Conservation (phyloP, 1,140 invertebrate species). For the Trichoplusia ni region DNA sequence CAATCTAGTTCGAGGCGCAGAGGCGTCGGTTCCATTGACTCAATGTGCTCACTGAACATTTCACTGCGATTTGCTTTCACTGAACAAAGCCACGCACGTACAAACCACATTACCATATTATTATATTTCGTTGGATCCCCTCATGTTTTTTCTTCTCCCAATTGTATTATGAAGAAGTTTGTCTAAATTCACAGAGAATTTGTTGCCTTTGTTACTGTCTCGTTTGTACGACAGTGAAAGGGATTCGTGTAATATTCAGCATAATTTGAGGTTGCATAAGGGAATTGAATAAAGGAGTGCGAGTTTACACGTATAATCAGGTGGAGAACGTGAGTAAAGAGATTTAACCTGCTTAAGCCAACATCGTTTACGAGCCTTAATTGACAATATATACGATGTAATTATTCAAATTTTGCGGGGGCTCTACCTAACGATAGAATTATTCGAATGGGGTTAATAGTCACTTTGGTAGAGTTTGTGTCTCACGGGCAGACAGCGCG, state of each 20-base stretch:
- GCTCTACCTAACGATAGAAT: conserved; percentile 6
- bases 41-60: conserved; percentile 42
- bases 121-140: conserved; percentile 1
- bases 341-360: conserved; percentile 7
- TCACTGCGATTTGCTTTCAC: conserved; percentile 39
- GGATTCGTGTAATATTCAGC: neutral
- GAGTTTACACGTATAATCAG: neutral
- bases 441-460: conserved; percentile 23
- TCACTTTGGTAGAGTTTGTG: conserved; percentile 12
- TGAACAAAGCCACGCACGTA: conserved; percentile 37
- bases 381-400: conserved; percentile 16
- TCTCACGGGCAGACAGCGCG: conserved; percentile 9
- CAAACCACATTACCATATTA: conserved; percentile 24
- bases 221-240: neutral
- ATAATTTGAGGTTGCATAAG: neutral
- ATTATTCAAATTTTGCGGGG: conserved; percentile 28
- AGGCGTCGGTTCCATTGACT: conserved; percentile 33
- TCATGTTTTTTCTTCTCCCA: neutral
- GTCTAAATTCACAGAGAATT: conserved; percentile 1
- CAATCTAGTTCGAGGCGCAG: conserved; percentile 26
- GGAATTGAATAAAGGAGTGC: conserved; percentile 1
- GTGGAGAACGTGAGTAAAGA: conserved; percentile 6
- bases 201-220: neutral
- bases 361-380: conserved; percentile 4
- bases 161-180: neutral